Percentiles rank a stretch among this genome's conserved stretches.
Evolutionary conservation across 2,113 vertebrate genomes (phyloP).

Genomic region (Bufo bufo): DNA sequence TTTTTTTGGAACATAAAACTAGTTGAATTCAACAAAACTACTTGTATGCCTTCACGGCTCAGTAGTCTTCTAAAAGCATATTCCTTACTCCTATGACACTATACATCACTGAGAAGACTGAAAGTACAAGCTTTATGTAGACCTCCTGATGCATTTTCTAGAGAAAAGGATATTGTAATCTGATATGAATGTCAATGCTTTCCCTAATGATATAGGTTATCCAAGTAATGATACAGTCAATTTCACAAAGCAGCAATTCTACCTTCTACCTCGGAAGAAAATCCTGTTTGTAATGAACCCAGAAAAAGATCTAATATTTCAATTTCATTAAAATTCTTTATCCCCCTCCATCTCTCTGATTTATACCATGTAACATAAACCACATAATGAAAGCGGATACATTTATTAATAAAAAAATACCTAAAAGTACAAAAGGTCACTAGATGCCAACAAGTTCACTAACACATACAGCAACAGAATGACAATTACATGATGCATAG

Average conservation of each 20-base stretch:
- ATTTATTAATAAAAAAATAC: no score
- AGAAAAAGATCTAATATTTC: slow-evolving; percentile 42
- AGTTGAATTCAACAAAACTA: background rate
- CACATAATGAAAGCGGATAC: no score
- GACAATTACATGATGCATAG: no score
- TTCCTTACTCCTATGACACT: slow-evolving; percentile 23
- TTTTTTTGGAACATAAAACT: slow-evolving; percentile 8
- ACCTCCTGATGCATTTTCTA: slow-evolving; percentile 20
- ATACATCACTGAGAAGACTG: slow-evolving; percentile 9
- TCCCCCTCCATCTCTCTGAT: background rate
- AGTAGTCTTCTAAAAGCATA: background rate
- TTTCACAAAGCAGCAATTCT: slow-evolving; percentile 42
- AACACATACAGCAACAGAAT: no score
- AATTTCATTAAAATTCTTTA: background rate
- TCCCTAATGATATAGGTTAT: slow-evolving; percentile 41
- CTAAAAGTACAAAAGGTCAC: no score
- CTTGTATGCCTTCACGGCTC: background rate
- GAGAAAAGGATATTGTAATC: slow-evolving; percentile 39
- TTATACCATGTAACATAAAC: no score
- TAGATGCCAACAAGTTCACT: no score
- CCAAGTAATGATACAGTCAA: slow-evolving; percentile 31
- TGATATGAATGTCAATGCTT: slow-evolving; percentile 48
- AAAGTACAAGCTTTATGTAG: slow-evolving; percentile 12
- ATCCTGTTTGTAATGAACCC: slow-evolving; percentile 34
- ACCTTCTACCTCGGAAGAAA: background rate